Base-by-base conservation (phyloP, 2,888 invertebrate species). In the Lordiphosa fenestrarum region DNA sequence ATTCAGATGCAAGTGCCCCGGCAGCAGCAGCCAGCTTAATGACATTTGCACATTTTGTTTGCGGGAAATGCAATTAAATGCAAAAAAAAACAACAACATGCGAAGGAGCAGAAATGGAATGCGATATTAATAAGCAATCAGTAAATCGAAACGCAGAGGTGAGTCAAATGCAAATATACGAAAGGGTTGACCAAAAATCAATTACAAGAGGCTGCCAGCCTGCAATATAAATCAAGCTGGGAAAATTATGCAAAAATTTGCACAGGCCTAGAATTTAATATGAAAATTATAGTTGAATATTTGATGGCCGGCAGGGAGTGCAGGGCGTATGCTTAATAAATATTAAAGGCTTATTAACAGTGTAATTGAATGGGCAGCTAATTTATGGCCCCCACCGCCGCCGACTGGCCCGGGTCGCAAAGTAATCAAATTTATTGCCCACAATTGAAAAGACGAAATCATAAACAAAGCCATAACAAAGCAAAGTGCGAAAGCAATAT, bases 381-480 rank as follows among this genome's bases (percentile, higher is more conserved):
- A 77, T 77, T 82, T 78, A 74, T 56, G 67, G 66, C 61, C 56
- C 15, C 15, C 15, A 15, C 15, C 15, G 1, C 51, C 33, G 44
- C 42, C 56, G 48, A 13, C 42, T 10, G 38, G 47, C 41, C 23
- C 40, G 25, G 59, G 35, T 41, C 37, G 50, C 68, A 82, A 67
- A 63, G 70, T 70, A 80, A 80, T 80, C 76, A 80, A 80, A 82
- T 80, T 80, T 67, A 77, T 81, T 68, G 61, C 55, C 59, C 64
- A 69, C 78, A 76, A 75, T 78, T 78, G 76, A 76, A 64, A 66
- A 73, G 71, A 66, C 68, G 69, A 68, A 64, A 68, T 66, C 76
- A 82, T 82, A 76, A 82, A 77, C 81, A 77, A 72, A 59, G 81
- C 77, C 63, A 77, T 77, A 77, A 81, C 67, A 67, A 71, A 13